These are phyloP conservation scores for Phrynocephalus vlangalii DNA, from an alignment of 2,797 vertebrate species.

Conservation along the genomic window DNA sequence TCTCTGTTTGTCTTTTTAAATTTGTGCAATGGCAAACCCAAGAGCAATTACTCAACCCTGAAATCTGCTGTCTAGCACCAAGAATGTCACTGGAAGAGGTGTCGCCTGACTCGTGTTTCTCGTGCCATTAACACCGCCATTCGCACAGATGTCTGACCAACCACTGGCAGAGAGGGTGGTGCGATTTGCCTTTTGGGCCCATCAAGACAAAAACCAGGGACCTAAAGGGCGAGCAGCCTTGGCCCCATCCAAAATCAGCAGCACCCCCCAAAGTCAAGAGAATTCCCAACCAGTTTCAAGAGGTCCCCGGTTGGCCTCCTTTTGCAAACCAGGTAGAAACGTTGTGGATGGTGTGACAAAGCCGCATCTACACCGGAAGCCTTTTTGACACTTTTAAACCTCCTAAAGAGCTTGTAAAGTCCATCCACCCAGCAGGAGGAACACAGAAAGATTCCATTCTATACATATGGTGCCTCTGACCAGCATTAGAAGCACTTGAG, in stretches of 20 bases:
- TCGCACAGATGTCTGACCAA: not conserved
- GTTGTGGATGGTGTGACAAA: not conserved
- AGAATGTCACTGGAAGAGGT: too few species aligned
- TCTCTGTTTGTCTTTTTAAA: too few species aligned
- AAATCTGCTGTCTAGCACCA: too few species aligned
- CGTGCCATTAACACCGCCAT: not conserved
- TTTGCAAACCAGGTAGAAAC: not conserved
- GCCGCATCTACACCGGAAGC: not conserved
- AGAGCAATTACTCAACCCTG: too few species aligned
- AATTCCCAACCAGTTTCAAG: not conserved
- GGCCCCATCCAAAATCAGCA: not conserved
- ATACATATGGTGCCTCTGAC: slow-evolving; percentile 76
- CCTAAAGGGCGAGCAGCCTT: not conserved
- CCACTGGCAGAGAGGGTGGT: not conserved
- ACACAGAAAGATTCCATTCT: slow-evolving; percentile 60
- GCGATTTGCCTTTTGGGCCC: not conserved
- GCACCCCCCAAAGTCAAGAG: too few species aligned
- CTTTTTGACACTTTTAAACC: too few species aligned
- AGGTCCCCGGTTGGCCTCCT: not conserved
- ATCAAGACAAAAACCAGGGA: not conserved
- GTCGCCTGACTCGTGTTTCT: too few species aligned
- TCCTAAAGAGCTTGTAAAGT: not conserved
- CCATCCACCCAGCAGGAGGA: slow-evolving; percentile 85
- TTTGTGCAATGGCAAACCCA: too few species aligned
- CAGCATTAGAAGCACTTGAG: slow-evolving; percentile 76